Evolutionary conservation across 2,113 vertebrate species (phyloP), one percentile per base, ranked within the genome.

Genomic region (Psilopogon haemacephalus): DNA sequence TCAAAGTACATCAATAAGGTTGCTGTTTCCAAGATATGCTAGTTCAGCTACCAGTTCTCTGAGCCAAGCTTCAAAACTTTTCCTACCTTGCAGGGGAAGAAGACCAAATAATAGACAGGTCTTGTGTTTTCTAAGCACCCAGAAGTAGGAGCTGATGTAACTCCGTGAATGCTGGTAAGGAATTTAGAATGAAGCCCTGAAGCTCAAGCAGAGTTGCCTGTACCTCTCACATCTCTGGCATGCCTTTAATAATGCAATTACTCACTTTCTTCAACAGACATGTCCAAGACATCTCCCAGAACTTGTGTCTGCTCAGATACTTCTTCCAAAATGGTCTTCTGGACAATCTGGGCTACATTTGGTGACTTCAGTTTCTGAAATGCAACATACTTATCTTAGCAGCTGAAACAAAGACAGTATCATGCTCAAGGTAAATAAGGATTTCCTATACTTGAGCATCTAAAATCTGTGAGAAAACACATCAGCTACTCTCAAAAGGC

Each of bases 251-350:
- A 10, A 48, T 3, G 20, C 37, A 64, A 48, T 27, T 44, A 97
- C 98, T 97, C 93, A 98, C 98, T 96, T 38, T 98, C 97, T 50
- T 98, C 97, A 4, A 85, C 93, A 85, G 97, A 97, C 19, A 98
- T 86, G 37, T 89, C 85, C 30, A 97, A 95, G 14, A 98, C 95
- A 8, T 96, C 94, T 46, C 98, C 96, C 78, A 98, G 96, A 8
- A 98, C 93, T 52, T 63, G 94, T 0, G 92, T 97, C 73, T 98
- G 98, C 81, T 94, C 96, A 0, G 19, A 94, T 2, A 97, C 95
- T 69, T 98, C 98, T 56, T 98, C 97, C 90, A 98, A 56, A 59
- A 98, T 94, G 77, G 69, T 79, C 35, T 97, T 95, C 94, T 95
- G 96, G 38, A 98, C 84, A 69, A 98, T n/a, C 56, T 32, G 89